Evolutionary conservation across 2,113 vertebrate genomes (phyloP), one percentile per base, ranked within the genome.

Genomic region (Indicator maculatus): DNA sequence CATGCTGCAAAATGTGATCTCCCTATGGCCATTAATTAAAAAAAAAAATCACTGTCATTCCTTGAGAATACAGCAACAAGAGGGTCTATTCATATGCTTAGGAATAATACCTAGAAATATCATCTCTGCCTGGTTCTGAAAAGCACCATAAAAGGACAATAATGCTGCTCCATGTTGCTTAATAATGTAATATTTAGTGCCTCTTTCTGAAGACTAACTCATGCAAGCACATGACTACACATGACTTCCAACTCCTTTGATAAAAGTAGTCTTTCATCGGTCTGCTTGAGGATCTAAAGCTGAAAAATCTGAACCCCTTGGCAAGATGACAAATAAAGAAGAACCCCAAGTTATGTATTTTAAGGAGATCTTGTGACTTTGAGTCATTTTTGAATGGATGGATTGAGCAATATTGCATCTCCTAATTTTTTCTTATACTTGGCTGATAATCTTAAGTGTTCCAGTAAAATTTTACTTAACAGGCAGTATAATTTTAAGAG

Each of bases 281-380:
- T 13, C 20, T 77, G 24, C 7, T 71, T 87, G 66, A 70, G 91
- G 89, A 93, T 80, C 74, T 73, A 63, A 91, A 79, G 78, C 50
- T 84, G 64, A 89, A 93, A 90, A 85, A 52, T 70, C 5, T 47
- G 38, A 91, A 38, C 4, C 70, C 30, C 28, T 50, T 4, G 67
- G 82, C 67, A 91, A 84, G 30, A 75, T 1, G 8, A 52, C 38
- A 75, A 71, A 81, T 15, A 71, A 65, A 87, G 50, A 92, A 76
- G n/a, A 89, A 73, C 12, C 2, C 11, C 5, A 74, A 77, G 19
- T 73, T 73, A 56, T 0, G 5, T 66, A 60, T 73, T 83, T 91
- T 64, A 88, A 93, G 79, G 33, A 76, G 47, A 85, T 77, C 91
- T 86, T 89, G 72, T 91, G 87, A 91, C 69, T 87, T 80, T n/a